Base-by-base conservation (phyloP, 2,797 vertebrate species). In the Bucorvus abyssinicus region DNA sequence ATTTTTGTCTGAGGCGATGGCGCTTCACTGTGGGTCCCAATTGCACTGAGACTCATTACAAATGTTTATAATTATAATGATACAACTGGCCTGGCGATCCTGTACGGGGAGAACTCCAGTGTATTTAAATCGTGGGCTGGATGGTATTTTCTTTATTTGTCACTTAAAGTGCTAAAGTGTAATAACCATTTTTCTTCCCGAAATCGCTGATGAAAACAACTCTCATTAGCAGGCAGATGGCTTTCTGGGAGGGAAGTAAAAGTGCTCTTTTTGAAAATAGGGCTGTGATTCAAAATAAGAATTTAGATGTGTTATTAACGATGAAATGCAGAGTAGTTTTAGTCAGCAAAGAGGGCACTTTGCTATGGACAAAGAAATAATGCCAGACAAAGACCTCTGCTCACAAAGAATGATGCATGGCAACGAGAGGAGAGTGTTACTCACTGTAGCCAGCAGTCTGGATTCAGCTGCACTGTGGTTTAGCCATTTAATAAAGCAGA, bases 201-300 rank as follows among this genome's bases (percentile, higher is more conserved):
- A 55, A 97, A 94, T 96, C 95, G 91, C 80, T 45, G 17, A 88
- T 87, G 89, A 95, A 95, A 94, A 68, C 50, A 64, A 87, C 82
- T 90, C 79, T 96, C 86, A 85, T 96, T 96, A 97, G 91, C 89
- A 96, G 93, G 77, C 90, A 96, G 95, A 96, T 96, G 87, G 90
- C 89, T 92, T 95, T 97, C 95, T 91, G 90, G 84, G 87, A 96
- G 92, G 89, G 94, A 95, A 74, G 96, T 84, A 24, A 65, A 95
- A 94, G 95, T 82, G 44, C 42, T 95, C 49, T 89, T 96, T 95
- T 89, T 71, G 74, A 89, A 97, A 91, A 57, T 11, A 69, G 84
- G 79, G 49, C 86, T 92, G 50, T 91, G 74, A 93, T 97, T 96
- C 95, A 89, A 97, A 97, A 89, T 57, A 92, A 90, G 79, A 52